These are phyloP conservation scores for Brienomyrus longianalis DNA, from an alignment of 2,113 vertebrate species.

Conservation along the genomic window DNA sequence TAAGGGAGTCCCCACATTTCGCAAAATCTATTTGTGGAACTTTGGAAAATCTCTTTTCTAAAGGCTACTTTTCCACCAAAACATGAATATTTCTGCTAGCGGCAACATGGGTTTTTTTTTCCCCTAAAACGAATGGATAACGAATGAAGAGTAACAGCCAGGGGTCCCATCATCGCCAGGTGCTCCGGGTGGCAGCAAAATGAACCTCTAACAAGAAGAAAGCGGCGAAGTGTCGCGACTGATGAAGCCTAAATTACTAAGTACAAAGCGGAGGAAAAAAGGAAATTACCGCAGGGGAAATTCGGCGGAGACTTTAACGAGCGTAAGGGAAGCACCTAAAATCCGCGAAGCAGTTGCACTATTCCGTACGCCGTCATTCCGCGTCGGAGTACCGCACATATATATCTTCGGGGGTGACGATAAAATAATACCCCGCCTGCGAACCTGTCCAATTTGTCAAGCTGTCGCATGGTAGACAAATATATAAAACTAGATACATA, in stretches of 20 bases:
- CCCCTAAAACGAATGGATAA: background rate
- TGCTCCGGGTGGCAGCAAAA: background rate
- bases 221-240: background rate
- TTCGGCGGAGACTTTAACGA: background rate
- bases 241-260: background rate
- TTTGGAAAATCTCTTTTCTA: background rate
- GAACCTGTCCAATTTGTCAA: background rate
- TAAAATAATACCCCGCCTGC: background rate
- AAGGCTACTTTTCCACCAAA: background rate
- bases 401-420: background rate
- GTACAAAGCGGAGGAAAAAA: background rate
- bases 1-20: background rate
- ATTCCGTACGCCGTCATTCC: background rate
- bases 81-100: background rate
- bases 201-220: background rate
- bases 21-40: background rate
- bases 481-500: background rate
- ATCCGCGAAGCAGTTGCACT: background rate
- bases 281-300: background rate
- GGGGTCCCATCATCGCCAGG: background rate
- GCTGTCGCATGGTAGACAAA: background rate
- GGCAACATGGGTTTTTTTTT: background rate
- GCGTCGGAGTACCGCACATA: background rate
- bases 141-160: background rate
- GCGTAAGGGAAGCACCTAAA: background rate